Evolutionary conservation across 2,797 vertebrate genomes (phyloP), one percentile per base, ranked within the genome.

Genomic region (Notolepis coatsorum): DNA sequence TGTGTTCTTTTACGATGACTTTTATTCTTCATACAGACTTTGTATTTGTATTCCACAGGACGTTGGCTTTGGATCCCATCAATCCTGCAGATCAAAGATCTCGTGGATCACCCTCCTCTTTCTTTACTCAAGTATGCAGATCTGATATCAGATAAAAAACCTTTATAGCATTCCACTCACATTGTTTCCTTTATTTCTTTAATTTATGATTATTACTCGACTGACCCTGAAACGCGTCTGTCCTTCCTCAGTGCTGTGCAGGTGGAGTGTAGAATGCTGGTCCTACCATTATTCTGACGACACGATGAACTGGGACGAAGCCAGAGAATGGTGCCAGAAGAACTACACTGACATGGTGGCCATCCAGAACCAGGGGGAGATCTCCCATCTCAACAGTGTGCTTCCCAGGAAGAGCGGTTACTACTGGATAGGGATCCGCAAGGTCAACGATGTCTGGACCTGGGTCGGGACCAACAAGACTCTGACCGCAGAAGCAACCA

Each of bases 401-500:
- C 50, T 95, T 55, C 92, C 92, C 20, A 7, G 0, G 2, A 56
- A 52, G 46, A 0, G 0, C 0, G 20, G 0, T 2, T 89, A 95
- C 76, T 95, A 94, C 65, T 95, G 94, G 94, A 95, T 95, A 2
- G 94, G 94, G 2, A 94, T 95, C 56, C 92, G 93, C 60, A 95
- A 92, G 80, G 24, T 89, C n/a, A 27, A 84, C 5, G 1, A 60
- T 0, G 28, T 23, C 27, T 95, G 94, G 94, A 94, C 89, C 62
- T 95, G 93, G 94, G 89, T 94, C 0, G 93, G 93, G 52, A 95
- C 93, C 57, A 91, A 92, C 56, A 94, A 93, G 31, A 0, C 27
- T 41, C 85, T 94, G 61, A 92, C 90, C 0, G 0, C 2, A 1
- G 84, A 92, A 21, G 92, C 92, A 20, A 76, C 80, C 42, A 95